These are phyloP conservation scores for Paelopatides confundens DNA, from an alignment of 53 echinoderm and acorn worm species.

Conservation along the genomic window DNA sequence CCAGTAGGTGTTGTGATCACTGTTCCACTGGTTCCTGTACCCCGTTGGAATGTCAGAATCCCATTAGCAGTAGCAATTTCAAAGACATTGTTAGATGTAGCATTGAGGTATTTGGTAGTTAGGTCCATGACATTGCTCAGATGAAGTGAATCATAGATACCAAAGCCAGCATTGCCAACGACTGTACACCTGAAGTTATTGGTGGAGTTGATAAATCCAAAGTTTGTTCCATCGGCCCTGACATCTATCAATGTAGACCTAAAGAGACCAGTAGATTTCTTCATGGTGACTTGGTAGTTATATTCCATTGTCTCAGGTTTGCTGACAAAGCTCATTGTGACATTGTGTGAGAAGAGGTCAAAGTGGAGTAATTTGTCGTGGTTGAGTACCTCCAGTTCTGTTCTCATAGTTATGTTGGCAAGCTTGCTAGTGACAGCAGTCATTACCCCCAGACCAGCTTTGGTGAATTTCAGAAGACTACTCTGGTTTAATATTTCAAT, in stretches of 20 bases:
- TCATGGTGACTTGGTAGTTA: not conserved
- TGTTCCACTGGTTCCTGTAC: not conserved
- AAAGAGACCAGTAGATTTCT: constrained; percentile 13
- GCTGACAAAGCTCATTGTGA: not conserved
- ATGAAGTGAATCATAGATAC: not conserved
- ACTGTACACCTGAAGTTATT: not conserved
- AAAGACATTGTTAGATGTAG: constrained; percentile 12
- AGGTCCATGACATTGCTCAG: not conserved
- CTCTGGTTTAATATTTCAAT: constrained; percentile 50
- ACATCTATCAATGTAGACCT: not conserved
- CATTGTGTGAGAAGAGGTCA: not conserved
- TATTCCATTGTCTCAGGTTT: not conserved
- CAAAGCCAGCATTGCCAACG: not conserved
- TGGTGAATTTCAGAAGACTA: constrained; percentile 10
- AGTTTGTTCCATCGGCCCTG: not conserved
- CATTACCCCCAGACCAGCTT: not conserved
- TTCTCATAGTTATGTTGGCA: constrained; percentile 60
- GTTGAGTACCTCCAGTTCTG: constrained; percentile 57
- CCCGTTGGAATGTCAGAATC: not conserved
- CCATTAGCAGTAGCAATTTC: not conserved
- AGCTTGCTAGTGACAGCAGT: constrained; percentile 55
- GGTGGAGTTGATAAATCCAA: constrained; percentile 25
- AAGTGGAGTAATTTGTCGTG: constrained; percentile 30
- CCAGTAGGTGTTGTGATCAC: constrained; percentile 4
- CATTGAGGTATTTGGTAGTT: constrained; percentile 1